phyloP scores from a whole-genome alignment of 2,113 vertebrate species.

The Empidonax alnorum region DNA sequence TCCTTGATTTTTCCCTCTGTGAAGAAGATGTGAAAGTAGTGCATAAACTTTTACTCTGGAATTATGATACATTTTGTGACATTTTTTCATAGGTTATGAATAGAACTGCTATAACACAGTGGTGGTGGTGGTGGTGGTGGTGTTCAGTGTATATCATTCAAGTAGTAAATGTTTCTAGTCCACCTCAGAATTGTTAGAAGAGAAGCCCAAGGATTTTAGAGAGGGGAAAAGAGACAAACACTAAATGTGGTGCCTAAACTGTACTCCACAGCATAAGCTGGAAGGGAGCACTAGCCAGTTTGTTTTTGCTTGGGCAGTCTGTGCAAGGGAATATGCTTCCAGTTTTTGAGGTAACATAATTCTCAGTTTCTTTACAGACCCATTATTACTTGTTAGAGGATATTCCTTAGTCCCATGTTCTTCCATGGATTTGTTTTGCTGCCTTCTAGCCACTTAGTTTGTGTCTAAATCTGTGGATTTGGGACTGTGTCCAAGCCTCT shows the following conservation, averaged over 20 bases:
- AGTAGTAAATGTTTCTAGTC: neutral
- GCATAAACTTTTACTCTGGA: neutral
- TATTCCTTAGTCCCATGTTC: neutral
- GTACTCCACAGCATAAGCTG: neutral
- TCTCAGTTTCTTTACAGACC: conserved; percentile 24
- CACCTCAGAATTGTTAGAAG: neutral
- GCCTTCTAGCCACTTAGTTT: conserved; percentile 32
- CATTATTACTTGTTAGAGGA: conserved; percentile 5
- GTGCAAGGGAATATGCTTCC: neutral
- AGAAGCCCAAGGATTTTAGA: neutral
- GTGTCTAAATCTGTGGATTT: conserved; percentile 27
- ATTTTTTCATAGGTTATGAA: neutral
- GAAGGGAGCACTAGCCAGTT: neutral
- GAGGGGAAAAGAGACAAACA: neutral
- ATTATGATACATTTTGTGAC: neutral
- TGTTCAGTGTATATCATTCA: neutral
- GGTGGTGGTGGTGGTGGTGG: neutral
- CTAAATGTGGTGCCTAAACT: neutral
- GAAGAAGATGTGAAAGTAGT: neutral
- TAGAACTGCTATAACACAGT: neutral
- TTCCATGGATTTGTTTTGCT: conserved; percentile 32
- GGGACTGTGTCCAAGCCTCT: conserved; percentile 49
- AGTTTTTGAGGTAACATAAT: conserved; percentile 32
- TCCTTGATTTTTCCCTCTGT: conserved; percentile 32
- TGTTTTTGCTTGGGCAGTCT: neutral